Evolutionary conservation across 1,140 invertebrate species (phyloP).

Genomic region (Plectrocnemia conspersa): DNA sequence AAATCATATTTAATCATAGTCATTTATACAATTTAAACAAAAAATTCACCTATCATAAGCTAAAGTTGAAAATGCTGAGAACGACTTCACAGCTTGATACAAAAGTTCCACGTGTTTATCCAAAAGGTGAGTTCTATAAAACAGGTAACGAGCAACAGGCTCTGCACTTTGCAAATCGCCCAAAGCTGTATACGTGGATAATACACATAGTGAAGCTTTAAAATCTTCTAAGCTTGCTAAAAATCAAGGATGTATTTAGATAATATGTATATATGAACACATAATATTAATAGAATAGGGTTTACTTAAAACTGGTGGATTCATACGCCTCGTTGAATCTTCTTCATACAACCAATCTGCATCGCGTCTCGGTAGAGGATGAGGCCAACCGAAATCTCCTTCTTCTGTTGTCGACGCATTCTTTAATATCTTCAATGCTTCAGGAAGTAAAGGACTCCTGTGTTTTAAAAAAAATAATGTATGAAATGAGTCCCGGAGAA

Average conservation of each 20-base stretch:
- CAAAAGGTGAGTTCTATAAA: slow-evolving; percentile 57
- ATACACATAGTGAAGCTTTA: slow-evolving; percentile 46
- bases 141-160: slow-evolving; percentile 58
- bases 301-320: slow-evolving; percentile 41
- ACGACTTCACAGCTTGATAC: slow-evolving; percentile 55
- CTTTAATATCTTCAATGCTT: slow-evolving; percentile 52
- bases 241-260: slow-evolving; percentile 4
- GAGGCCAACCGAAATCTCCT: slow-evolving; percentile 61
- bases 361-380: slow-evolving; percentile 47
- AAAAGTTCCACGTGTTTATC: slow-evolving; percentile 56
- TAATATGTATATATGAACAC: background rate
- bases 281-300: background rate
- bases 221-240: slow-evolving; percentile 48
- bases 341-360: slow-evolving; percentile 58
- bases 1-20: slow-evolving; percentile 5
- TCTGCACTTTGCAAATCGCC: slow-evolving; percentile 57
- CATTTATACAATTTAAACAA: background rate
- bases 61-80: slow-evolving; percentile 52
- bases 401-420: slow-evolving; percentile 60
- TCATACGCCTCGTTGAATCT: slow-evolving; percentile 45
- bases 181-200: slow-evolving; percentile 47
- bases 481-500: no score
- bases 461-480: no score
- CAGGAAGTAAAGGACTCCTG: slow-evolving; percentile 52
- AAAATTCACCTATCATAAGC: slow-evolving; percentile 50